Percentiles rank a stretch among this genome's conserved stretches.
These are phyloP conservation scores for Pterois miles DNA, from an alignment of 2,797 vertebrate species.

Conservation along the genomic window DNA sequence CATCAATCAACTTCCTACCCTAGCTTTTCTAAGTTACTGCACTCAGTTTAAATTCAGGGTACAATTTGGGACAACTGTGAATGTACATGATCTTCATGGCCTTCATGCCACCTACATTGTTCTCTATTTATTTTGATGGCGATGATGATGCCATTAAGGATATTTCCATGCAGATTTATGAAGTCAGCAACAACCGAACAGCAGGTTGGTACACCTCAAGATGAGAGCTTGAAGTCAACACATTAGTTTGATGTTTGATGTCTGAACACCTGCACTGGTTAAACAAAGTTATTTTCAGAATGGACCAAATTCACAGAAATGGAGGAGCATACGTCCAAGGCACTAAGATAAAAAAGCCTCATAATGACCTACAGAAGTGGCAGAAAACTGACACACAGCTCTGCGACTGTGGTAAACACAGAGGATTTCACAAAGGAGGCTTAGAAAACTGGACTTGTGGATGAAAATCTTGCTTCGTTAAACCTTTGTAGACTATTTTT, in stretches of 20 bases:
- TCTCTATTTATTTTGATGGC: background rate
- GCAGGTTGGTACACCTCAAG: background rate
- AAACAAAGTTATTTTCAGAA: constrained; percentile 1
- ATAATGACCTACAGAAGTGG: background rate
- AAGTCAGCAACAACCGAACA: background rate
- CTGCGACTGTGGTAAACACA: background rate
- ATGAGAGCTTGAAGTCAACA: background rate
- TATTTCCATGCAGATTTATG: constrained; percentile 10
- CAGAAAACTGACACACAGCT: background rate
- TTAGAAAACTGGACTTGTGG: background rate
- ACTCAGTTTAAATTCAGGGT: constrained; percentile 9
- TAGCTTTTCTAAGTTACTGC: constrained; percentile 6
- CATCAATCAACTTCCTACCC: constrained; percentile 15
- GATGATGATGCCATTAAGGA: background rate
- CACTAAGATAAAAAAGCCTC: constrained; percentile 38
- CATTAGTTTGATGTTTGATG: background rate
- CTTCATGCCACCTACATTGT: background rate
- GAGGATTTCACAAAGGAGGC: background rate
- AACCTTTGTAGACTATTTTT: background rate
- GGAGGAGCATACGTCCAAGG: constrained; percentile 60
- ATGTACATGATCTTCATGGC: constrained; percentile 3
- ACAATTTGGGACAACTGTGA: constrained; percentile 13
- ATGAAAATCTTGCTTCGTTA: background rate
- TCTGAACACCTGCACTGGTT: background rate
- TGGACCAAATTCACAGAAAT: constrained; percentile 32